These are phyloP conservation scores for Brachirus orientalis DNA, from an alignment of 2,113 vertebrate species.

Conservation along the genomic window DNA sequence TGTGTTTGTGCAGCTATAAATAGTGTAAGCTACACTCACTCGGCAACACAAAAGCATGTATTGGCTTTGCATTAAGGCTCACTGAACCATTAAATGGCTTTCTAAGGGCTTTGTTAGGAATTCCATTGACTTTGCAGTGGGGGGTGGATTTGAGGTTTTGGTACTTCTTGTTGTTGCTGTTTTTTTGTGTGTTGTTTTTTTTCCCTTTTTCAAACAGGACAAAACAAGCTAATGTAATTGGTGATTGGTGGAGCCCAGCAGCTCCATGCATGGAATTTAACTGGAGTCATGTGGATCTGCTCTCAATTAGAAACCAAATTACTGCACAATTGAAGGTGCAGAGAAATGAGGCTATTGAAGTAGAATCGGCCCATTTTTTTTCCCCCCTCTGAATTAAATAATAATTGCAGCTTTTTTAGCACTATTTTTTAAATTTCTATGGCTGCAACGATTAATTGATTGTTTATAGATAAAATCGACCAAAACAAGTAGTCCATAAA, in stretches of 20 bases:
- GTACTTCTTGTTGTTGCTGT: slow-evolving; percentile 9
- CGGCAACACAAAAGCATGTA: slow-evolving; percentile 36
- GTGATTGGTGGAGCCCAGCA: slow-evolving; percentile 61
- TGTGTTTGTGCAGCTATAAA: slow-evolving; percentile 15
- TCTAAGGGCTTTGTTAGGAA: slow-evolving; percentile 67
- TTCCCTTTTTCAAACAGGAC: slow-evolving; percentile 51
- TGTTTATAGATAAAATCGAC: too few species aligned
- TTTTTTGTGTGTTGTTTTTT: slow-evolving; percentile 10
- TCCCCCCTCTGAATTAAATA: not conserved
- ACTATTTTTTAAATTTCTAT: too few species aligned
- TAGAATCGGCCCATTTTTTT: not conserved
- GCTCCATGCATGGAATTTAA: slow-evolving; percentile 51
- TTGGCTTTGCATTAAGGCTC: slow-evolving; percentile 68
- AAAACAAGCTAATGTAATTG: slow-evolving; percentile 69
- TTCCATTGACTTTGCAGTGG: slow-evolving; percentile 63
- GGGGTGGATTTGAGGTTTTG: slow-evolving; percentile 64
- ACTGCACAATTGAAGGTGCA: slow-evolving; percentile 28
- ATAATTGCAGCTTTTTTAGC: not conserved
- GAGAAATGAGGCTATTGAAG: slow-evolving; percentile 3
- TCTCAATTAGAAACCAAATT: slow-evolving; percentile 62
- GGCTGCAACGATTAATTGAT: too few species aligned
- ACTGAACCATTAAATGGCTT: slow-evolving; percentile 73
- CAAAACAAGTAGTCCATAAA: too few species aligned
- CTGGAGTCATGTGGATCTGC: slow-evolving; percentile 55
- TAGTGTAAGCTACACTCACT: not conserved